phyloP scores from a whole-genome alignment of 2,888 invertebrate species.

The Tanytarsus gracilentus region DNA sequence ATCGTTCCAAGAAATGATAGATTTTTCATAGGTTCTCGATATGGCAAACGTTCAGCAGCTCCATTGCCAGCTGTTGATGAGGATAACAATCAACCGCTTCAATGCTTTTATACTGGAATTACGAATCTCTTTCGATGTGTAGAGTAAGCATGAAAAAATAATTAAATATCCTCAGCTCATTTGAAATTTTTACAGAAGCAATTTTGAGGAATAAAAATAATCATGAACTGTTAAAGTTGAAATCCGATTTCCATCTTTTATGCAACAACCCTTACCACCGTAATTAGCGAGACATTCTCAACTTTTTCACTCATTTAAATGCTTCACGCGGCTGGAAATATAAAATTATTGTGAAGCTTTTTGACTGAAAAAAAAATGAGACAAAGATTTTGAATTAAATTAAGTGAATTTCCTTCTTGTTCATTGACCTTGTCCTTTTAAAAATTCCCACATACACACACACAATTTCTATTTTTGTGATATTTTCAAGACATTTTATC shows the following conservation, averaged over 20 bases:
- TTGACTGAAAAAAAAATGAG: constrained; percentile 3
- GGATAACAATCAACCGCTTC: constrained; percentile 33
- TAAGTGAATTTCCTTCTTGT: not conserved
- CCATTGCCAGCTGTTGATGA: constrained; percentile 34
- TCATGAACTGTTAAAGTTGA: not conserved
- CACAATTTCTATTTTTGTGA: too few species aligned
- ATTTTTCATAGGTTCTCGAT: constrained; percentile 42
- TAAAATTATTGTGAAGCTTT: constrained; percentile 5
- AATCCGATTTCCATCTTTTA: constrained; percentile 11
- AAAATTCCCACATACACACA: too few species aligned
- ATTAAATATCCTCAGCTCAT: not conserved
- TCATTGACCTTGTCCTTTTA: too few species aligned
- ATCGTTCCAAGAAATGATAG: constrained; percentile 42
- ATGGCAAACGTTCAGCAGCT: constrained; percentile 39
- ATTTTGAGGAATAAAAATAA: not conserved
- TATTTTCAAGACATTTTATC: too few species aligned
- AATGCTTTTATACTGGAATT: constrained; percentile 17
- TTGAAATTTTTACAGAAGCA: not conserved
- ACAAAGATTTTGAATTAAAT: not conserved
- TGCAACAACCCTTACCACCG: not conserved
- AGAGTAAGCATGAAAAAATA: not conserved
- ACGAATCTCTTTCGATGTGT: constrained; percentile 18
- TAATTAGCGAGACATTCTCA: not conserved
- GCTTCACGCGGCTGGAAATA: not conserved
- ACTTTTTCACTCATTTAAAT: constrained; percentile 12